Evolutionary conservation across 1,140 invertebrate species (phyloP).

Genomic region (Pseudomyrmex gracilis): DNA sequence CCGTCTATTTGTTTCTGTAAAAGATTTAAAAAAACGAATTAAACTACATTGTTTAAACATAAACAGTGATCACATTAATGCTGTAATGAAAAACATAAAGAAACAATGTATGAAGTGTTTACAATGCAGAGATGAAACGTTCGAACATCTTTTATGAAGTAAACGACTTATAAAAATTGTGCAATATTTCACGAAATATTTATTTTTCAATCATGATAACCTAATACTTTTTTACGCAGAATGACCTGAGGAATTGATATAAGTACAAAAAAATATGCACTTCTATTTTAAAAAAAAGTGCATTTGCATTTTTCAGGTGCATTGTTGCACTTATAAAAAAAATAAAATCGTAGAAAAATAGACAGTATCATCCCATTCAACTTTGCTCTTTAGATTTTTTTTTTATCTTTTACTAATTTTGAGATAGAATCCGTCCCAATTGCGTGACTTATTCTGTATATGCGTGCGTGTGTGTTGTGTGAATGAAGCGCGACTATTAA

Average conservation of each 20-base stretch:
- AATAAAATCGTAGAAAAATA: too few species aligned
- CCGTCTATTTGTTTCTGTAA: background rate
- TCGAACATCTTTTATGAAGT: slow-evolving; percentile 2
- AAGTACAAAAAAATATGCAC: background rate
- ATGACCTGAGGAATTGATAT: background rate
- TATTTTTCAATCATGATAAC: background rate
- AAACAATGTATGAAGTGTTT: background rate
- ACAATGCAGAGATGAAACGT: background rate
- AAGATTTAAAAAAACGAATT: slow-evolving; percentile 11
- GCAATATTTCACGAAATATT: background rate
- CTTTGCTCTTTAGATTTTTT: background rate
- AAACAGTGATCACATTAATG: too few species aligned
- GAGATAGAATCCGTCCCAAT: background rate
- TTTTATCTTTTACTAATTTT: slow-evolving; percentile 11
- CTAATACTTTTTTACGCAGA: too few species aligned
- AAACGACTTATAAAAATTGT: background rate
- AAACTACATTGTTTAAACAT: too few species aligned
- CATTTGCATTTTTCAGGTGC: slow-evolving; percentile 21
- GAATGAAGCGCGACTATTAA: too few species aligned
- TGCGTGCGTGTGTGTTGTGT: too few species aligned
- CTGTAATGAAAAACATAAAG: too few species aligned
- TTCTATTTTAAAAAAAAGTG: background rate
- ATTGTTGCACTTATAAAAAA: slow-evolving; percentile 12
- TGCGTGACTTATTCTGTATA: background rate
- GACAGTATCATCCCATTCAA: background rate